Evolutionary conservation across 2,888 invertebrate species (phyloP).

Genomic region (Caenorhabditis imperialis): DNA sequence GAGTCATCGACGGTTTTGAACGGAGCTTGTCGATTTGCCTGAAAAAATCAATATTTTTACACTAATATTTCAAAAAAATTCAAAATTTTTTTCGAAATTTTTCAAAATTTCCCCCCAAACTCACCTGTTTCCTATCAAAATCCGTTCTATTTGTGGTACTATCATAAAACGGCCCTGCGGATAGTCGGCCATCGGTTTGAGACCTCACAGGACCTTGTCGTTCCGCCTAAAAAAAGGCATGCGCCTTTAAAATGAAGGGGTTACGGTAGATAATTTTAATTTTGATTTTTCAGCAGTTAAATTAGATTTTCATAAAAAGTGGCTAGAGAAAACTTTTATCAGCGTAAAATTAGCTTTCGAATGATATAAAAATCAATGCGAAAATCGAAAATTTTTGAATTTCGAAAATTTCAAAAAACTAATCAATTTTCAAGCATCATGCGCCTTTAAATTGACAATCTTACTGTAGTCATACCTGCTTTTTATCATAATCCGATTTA

Average conservation of each 20-base stretch:
- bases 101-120: neutral
- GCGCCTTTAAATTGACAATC: too few species aligned
- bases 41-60: too few species aligned
- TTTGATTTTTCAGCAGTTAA: neutral
- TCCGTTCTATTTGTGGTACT: conserved; percentile 34
- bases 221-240: neutral
- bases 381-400: too few species aligned
- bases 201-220: neutral
- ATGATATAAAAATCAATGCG: neutral
- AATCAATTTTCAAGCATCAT: too few species aligned
- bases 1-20: conserved; percentile 21
- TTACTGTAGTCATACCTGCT: conserved; percentile 13
- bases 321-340: neutral
- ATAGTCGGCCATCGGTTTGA: neutral
- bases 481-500: conserved; percentile 36
- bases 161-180: conserved; percentile 10
- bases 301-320: too few species aligned
- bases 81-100: too few species aligned
- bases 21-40: conserved; percentile 16
- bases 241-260: too few species aligned
- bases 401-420: too few species aligned
- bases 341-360: neutral
- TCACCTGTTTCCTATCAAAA: conserved; percentile 33
- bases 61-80: too few species aligned
- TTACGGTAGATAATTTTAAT: neutral